Evolutionary conservation across 2,797 vertebrate species (phyloP).

Genomic region (Acrossocheilus fasciatus): DNA sequence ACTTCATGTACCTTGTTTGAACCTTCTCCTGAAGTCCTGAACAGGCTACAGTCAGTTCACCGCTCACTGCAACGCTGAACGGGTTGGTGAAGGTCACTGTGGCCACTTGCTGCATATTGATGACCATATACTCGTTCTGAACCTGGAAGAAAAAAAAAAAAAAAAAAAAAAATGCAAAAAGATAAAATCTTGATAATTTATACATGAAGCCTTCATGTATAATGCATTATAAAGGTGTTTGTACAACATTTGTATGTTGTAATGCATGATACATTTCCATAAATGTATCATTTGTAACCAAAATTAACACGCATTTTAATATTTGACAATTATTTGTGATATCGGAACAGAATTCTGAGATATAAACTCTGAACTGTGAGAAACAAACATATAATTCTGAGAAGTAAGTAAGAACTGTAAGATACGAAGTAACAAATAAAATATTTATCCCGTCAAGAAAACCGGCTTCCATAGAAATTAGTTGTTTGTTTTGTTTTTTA

Average conservation of each 20-base stretch:
- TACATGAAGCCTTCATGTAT: too few species aligned
- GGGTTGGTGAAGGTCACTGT: conserved; percentile 74
- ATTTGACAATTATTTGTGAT: background rate
- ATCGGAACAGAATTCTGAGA: too few species aligned
- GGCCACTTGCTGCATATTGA: conserved; percentile 63
- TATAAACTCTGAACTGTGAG: too few species aligned
- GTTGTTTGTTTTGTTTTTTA: too few species aligned
- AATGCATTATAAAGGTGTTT: background rate
- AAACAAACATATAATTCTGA: too few species aligned
- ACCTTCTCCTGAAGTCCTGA: conserved; percentile 69
- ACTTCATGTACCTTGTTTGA: conserved; percentile 68
- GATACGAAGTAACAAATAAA: too few species aligned
- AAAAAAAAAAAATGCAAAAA: too few species aligned
- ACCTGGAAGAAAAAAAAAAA: conserved; percentile 64
- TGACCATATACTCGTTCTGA: conserved; percentile 56
- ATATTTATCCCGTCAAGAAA: too few species aligned
- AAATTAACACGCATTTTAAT: background rate
- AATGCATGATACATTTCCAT: background rate
- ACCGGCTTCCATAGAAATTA: too few species aligned
- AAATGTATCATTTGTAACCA: background rate
- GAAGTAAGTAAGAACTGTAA: too few species aligned
- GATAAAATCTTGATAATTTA: too few species aligned
- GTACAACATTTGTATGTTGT: background rate
- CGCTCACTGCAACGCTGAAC: conserved; percentile 69
- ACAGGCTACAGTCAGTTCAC: conserved; percentile 70